A percentile compares a stretch with the other conserved stretches of the same genome.
Conservation (phyloP, 2,888 invertebrate species). For the Catocala nupta region DNA sequence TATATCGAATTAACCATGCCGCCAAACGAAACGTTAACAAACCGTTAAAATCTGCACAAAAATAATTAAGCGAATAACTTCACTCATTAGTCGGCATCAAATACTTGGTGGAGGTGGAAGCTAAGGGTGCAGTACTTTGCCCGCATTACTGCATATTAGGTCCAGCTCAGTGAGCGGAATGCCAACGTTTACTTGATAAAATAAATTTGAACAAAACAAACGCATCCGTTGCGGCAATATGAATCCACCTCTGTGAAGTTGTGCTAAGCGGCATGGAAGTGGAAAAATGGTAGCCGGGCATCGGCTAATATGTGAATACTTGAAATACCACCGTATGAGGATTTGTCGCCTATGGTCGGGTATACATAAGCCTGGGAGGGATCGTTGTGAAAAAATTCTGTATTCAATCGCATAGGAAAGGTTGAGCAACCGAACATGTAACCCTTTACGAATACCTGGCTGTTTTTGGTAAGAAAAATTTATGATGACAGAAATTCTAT, state of each 20-base stretch:
- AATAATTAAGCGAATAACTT: slow-evolving; percentile 81
- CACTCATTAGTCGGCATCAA: slow-evolving; percentile 76
- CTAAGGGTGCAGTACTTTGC: slow-evolving; percentile 56
- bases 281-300: slow-evolving; percentile 78
- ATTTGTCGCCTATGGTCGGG: slow-evolving; percentile 51
- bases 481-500: too few species aligned
- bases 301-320: slow-evolving; percentile 83
- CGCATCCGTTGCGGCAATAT: slow-evolving; percentile 83
- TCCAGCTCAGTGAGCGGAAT: slow-evolving; percentile 78
- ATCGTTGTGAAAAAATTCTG: slow-evolving; percentile 7
- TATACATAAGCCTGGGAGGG: slow-evolving; percentile 3
- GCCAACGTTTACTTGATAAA: slow-evolving; percentile 86
- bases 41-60: slow-evolving; percentile 64
- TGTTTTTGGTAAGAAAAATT: too few species aligned
- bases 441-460: too few species aligned
- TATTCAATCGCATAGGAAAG: not conserved
- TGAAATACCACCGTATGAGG: slow-evolving; percentile 73
- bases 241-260: slow-evolving; percentile 84
- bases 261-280: slow-evolving; percentile 83
- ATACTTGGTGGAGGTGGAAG: slow-evolving; percentile 54
- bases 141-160: slow-evolving; percentile 80
- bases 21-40: slow-evolving; percentile 58
- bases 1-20: slow-evolving; percentile 40
- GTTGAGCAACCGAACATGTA: too few species aligned
- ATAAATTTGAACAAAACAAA: slow-evolving; percentile 87